Conservation (phyloP, 2,113 vertebrate species). For the Passer domesticus region DNA sequence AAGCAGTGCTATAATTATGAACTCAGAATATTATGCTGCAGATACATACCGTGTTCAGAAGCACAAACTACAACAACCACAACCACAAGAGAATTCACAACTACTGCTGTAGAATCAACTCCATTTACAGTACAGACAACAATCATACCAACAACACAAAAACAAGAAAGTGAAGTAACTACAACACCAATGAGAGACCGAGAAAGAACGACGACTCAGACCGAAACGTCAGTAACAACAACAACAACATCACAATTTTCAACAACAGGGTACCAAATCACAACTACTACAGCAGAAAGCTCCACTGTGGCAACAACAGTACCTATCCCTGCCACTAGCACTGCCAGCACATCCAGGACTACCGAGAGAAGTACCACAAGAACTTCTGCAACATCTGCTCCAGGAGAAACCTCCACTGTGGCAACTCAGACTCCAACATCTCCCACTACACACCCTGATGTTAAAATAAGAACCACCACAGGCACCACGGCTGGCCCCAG, state of each 20-base stretch:
- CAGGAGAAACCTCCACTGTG: too few species aligned
- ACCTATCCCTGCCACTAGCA: too few species aligned
- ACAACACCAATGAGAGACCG: accelerated
- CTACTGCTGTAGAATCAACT: background rate
- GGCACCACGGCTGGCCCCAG: too few species aligned
- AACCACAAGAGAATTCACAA: background rate
- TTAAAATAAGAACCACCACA: too few species aligned
- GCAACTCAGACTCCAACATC: too few species aligned
- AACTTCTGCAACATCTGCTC: too few species aligned
- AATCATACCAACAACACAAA: background rate
- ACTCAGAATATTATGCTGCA: conserved; percentile 71
- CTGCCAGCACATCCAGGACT: too few species aligned
- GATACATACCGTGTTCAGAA: conserved; percentile 37
- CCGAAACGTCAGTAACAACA: accelerated
- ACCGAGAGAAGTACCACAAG: too few species aligned
- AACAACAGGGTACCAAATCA: accelerated
- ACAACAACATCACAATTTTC: accelerated
- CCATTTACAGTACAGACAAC: background rate
- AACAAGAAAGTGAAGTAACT: accelerated
- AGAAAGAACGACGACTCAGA: accelerated
- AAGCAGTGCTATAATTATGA: conserved; percentile 68
- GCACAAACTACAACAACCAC: background rate
- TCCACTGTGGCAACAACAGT: accelerated
- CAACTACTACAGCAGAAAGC: accelerated
- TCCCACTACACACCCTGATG: too few species aligned